These are phyloP conservation scores for Periophthalmodon schlosseri DNA, from an alignment of 2,113 vertebrate genomes.

Conservation along the genomic window DNA sequence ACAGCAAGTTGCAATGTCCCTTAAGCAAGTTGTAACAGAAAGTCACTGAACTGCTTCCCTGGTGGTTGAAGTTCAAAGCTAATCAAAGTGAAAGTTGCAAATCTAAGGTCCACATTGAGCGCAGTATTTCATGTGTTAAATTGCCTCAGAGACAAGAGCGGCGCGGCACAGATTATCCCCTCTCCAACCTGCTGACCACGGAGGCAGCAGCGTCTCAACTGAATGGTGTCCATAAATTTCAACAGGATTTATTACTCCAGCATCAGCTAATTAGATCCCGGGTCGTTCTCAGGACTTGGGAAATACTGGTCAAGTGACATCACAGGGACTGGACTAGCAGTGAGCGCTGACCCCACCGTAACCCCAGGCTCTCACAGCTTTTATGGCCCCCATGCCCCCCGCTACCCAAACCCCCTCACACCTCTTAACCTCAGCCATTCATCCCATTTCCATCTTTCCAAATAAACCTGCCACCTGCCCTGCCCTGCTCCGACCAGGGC, in stretches of 20 bases:
- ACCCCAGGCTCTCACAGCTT: slow-evolving; percentile 73
- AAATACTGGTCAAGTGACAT: slow-evolving; percentile 69
- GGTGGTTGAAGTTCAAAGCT: slow-evolving; percentile 57
- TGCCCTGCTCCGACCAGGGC: slow-evolving; percentile 24
- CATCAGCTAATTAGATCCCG: slow-evolving; percentile 80
- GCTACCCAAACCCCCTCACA: slow-evolving; percentile 54
- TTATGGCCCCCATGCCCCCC: slow-evolving; percentile 58
- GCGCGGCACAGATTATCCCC: slow-evolving; percentile 22
- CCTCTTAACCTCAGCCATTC: slow-evolving; percentile 78
- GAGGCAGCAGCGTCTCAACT: slow-evolving; percentile 44
- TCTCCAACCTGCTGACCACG: slow-evolving; percentile 51
- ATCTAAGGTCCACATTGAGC: background rate
- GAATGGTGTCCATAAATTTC: slow-evolving; percentile 68
- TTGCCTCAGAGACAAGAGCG: slow-evolving; percentile 12
- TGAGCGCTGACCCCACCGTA: slow-evolving; percentile 77
- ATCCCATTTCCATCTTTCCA: slow-evolving; percentile 76
- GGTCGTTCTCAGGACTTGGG: slow-evolving; percentile 77
- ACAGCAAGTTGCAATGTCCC: background rate
- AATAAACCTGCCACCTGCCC: slow-evolving; percentile 74
- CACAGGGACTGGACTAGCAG: slow-evolving; percentile 63
- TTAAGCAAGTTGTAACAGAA: background rate
- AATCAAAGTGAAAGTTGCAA: slow-evolving; percentile 18
- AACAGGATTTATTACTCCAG: slow-evolving; percentile 78
- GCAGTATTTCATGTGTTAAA: slow-evolving; percentile 20
- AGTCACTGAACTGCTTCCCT: background rate